A percentile compares a stretch with the other conserved stretches of the same genome.
Conservation (phyloP, 2,797 vertebrate genomes). For the Macrochelys suwanniensis region DNA sequence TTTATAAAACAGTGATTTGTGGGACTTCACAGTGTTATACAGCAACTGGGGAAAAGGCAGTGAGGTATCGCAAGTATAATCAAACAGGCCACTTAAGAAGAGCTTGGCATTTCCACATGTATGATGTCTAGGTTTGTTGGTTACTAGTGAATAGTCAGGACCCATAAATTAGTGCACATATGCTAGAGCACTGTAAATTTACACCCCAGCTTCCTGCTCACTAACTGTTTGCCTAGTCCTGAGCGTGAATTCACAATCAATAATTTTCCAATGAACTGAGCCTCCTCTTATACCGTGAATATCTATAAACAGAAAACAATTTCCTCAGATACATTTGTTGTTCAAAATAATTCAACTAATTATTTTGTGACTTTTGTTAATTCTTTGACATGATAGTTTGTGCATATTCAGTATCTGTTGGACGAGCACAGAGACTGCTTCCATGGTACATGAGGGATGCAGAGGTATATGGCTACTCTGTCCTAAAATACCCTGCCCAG, state of each 20-base stretch:
- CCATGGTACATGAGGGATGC: fast-evolving
- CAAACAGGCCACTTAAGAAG: not conserved
- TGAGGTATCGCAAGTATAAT: fast-evolving
- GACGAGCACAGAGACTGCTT: not conserved
- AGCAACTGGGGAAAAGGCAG: not conserved
- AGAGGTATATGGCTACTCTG: not conserved
- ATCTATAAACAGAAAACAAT: not conserved
- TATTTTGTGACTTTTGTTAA: not conserved
- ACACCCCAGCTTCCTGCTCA: no score
- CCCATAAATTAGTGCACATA: not conserved
- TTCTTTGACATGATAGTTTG: not conserved
- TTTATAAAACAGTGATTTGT: conserved; percentile 9
- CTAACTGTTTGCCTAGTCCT: no score
- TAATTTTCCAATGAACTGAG: not conserved
- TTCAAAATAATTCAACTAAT: not conserved
- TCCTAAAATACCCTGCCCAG: not conserved
- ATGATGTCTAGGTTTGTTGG: not conserved
- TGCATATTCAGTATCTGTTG: not conserved
- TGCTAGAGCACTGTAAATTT: no score
- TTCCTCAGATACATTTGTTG: not conserved
- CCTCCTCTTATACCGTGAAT: not conserved
- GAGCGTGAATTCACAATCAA: no score
- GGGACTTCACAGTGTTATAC: not conserved
- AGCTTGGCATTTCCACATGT: not conserved
- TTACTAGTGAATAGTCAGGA: not conserved